Percentiles rank a stretch among this genome's conserved stretches.
Conservation (phyloP, 2,888 invertebrate species). For the Ennomos quercinarius region DNA sequence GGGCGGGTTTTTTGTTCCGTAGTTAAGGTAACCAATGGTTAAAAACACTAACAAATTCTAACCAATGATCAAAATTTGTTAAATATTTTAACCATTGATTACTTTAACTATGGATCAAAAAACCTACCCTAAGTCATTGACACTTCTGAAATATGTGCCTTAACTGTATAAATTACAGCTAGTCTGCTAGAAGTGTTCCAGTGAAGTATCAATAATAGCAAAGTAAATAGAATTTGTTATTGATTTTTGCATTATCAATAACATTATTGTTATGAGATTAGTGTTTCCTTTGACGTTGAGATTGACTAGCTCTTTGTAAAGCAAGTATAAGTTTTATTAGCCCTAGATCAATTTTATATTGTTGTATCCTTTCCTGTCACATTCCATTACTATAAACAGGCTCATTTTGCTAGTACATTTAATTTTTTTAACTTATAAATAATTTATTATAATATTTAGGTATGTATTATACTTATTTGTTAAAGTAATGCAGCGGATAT, state of each 20-base stretch:
- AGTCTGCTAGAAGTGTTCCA: constrained; percentile 33
- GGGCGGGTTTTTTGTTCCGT: too few species aligned
- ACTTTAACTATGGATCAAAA: too few species aligned
- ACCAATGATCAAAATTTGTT: too few species aligned
- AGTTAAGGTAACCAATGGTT: too few species aligned
- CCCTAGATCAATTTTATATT: neutral
- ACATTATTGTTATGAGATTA: constrained; percentile 16
- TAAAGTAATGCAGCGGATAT: constrained; percentile 1
- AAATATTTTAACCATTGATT: too few species aligned
- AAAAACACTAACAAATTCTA: too few species aligned
- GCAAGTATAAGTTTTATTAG: neutral
- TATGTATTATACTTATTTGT: neutral
- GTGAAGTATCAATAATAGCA: constrained; percentile 8
- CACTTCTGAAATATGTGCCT: constrained; percentile 12
- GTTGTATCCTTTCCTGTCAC: constrained; percentile 14
- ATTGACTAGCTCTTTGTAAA: constrained; percentile 3
- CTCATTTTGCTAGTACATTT: constrained; percentile 2
- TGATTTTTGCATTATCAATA: neutral
- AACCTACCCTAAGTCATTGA: too few species aligned
- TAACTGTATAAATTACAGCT: constrained; percentile 16
- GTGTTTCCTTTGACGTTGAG: neutral
- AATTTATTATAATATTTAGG: neutral
- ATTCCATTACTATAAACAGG: constrained; percentile 33
- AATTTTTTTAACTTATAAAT: neutral
- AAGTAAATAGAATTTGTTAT: neutral